A percentile compares a stretch with the other conserved stretches of the same genome.
Conservation (phyloP, 2,797 vertebrate species). For the Gymnoscopelus microlampas region DNA sequence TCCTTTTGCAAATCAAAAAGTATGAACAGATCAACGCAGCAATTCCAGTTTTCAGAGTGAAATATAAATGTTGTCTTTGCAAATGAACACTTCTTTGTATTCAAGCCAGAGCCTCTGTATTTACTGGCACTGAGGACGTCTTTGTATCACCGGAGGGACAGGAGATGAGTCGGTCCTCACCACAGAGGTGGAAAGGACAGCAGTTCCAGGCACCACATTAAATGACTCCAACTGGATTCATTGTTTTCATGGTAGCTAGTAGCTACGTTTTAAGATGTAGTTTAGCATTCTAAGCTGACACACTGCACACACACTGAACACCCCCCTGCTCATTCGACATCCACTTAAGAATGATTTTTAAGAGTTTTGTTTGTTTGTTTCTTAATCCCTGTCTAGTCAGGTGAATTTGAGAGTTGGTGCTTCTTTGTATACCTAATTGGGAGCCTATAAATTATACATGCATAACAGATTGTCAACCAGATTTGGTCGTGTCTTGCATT, state of each 20-base stretch:
- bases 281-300: no score
- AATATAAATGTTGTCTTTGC: constrained; percentile 38
- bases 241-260: not conserved
- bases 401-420: no score
- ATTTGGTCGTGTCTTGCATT: no score
- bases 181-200: constrained; percentile 1
- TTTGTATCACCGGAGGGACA: constrained; percentile 40
- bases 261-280: not conserved
- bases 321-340: no score
- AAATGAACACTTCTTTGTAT: constrained; percentile 25
- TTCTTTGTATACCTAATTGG: no score
- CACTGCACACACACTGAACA: no score
- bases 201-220: constrained; percentile 32
- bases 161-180: constrained; percentile 9
- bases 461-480: no score
- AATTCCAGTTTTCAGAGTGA: constrained; percentile 42
- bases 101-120: constrained; percentile 32
- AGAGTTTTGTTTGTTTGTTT: no score
- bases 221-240: constrained; percentile 15
- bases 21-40: constrained; percentile 36
- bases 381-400: no score
- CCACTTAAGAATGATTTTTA: no score
- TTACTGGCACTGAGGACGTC: constrained; percentile 47
- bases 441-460: no score
- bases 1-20: constrained; percentile 5